Evolutionary conservation across 2,113 vertebrate genomes (phyloP), one percentile per base, ranked within the genome.

Genomic region (Psilopsiagon aurifrons): DNA sequence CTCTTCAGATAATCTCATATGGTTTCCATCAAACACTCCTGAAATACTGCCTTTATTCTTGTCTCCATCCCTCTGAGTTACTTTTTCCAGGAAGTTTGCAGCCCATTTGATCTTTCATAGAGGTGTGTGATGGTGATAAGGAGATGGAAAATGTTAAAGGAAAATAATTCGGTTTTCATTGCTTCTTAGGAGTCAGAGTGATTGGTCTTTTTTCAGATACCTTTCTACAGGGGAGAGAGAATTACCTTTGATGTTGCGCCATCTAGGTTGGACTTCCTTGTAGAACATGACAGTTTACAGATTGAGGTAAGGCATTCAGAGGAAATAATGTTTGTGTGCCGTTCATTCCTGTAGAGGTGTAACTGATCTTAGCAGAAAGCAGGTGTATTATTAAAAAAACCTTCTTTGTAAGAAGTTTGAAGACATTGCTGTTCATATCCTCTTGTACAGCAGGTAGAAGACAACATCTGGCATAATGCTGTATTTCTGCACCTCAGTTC

Each of bases 241-340:
- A 99, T 99, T 95, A 99, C 99, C 4, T 99, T 99, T 94, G 99
- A 99, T 6, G 99, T 99, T 10, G 99, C 99, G 25, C 99, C 99
- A 6, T 99, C 99, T 4, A 98, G 98, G 47, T 79, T 99, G 90
- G 99, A 99, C 83, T 99, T 99, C 63, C 97, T 95, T 5, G 99
- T 99, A 64, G 98, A 99, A 63, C 99, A 99, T 15, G 98, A 99
- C 97, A 99, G 99, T 95, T 97, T 99, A 86, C 99, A 97, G 71
- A 98, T 99, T 0, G 98, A 99, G 99, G 99, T 99, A 94, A 97
- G 83, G 23, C 70, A 46, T 86, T 83, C 17, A 43, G 70, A 52
- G 37, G 66, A 60, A 89, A 10, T 37, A 37, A 57, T 60, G 10
- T 35, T 80, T 63, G 64, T 79, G 24, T 84, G 46, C 29, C 39